Conservation (phyloP, 2,888 invertebrate species). For the Drosophila paramelanica region DNA sequence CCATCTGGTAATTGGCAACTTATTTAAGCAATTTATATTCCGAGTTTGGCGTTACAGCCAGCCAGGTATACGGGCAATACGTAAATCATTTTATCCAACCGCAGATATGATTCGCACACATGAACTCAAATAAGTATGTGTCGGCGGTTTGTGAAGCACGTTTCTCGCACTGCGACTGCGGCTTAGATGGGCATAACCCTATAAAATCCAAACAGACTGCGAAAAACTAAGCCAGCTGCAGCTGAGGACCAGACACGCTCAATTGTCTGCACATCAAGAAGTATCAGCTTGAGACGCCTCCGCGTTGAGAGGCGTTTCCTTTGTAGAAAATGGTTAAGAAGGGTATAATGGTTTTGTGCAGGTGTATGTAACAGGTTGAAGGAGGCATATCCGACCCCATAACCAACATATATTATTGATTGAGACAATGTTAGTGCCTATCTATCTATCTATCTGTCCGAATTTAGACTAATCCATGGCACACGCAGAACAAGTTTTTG, state of each 20-base stretch:
- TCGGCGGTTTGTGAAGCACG: slow-evolving; percentile 38
- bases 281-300: slow-evolving; percentile 35
- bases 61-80: slow-evolving; percentile 33
- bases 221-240: slow-evolving; percentile 42
- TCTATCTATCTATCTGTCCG: no score
- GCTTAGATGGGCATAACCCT: slow-evolving; percentile 23
- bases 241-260: slow-evolving; percentile 2
- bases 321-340: no score
- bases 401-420: no score
- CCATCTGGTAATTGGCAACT: slow-evolving; percentile 61
- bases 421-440: no score
- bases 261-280: slow-evolving; percentile 37
- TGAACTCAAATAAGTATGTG: slow-evolving; percentile 31
- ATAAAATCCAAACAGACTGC: slow-evolving; percentile 46
- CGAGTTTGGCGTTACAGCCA: slow-evolving; percentile 16
- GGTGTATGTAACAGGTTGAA: no score
- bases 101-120: slow-evolving; percentile 55
- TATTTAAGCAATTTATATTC: slow-evolving; percentile 60
- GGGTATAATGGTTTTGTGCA: no score
- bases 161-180: slow-evolving; percentile 32
- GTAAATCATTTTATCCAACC: slow-evolving; percentile 73
- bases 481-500: no score
- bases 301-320: slow-evolving; percentile 21
- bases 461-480: no score
- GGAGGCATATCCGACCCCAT: no score